Conservation (phyloP, 2,113 vertebrate species). For the Piprites chloris region DNA sequence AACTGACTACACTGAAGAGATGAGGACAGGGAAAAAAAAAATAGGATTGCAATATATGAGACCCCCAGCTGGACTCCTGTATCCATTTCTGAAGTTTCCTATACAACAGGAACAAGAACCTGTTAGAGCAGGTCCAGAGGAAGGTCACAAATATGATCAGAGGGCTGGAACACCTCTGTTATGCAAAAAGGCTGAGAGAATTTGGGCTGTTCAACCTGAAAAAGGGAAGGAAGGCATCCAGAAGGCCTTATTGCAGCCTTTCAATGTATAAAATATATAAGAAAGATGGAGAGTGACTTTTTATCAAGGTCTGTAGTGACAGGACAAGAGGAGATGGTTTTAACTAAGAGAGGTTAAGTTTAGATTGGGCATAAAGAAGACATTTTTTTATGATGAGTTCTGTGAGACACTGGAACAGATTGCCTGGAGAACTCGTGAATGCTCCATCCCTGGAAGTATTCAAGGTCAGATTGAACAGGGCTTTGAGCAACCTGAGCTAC, state of each 20-base stretch:
- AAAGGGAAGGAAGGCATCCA: background rate
- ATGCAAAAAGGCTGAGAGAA: background rate
- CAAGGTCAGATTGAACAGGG: background rate
- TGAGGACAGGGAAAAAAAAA: background rate
- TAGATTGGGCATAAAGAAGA: background rate
- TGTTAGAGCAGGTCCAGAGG: background rate
- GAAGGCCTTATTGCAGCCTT: background rate
- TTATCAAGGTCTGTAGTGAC: background rate
- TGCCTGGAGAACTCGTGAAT: background rate
- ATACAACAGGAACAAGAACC: background rate
- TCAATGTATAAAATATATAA: background rate
- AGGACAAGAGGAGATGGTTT: background rate
- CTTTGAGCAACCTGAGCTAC: background rate
- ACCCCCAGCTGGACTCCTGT: background rate
- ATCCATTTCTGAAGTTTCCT: background rate
- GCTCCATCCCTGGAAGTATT: background rate
- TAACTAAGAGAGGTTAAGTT: background rate
- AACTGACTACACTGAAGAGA: background rate
- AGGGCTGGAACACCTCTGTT: background rate
- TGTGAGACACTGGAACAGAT: background rate
- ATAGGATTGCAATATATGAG: fast-evolving
- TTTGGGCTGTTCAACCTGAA: background rate
- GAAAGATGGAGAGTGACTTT: background rate
- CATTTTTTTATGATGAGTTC: fast-evolving
- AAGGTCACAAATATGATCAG: background rate